Evolutionary conservation across 2,113 vertebrate species (phyloP).

Genomic region (Onychostoma macrolepis): DNA sequence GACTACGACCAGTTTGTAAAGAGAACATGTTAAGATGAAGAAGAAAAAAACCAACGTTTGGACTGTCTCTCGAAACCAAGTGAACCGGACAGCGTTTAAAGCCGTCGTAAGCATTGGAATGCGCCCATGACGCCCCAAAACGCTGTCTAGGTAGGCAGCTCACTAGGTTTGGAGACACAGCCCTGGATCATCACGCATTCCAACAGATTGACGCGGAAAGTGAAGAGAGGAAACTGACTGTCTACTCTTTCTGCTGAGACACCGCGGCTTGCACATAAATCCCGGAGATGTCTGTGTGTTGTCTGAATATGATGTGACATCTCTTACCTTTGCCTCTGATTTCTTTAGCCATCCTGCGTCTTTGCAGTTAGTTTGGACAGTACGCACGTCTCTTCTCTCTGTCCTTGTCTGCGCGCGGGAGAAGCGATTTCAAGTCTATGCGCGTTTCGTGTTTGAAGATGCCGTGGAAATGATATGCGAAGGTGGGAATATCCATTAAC

Average conservation of each 20-base stretch:
- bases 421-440: conserved; percentile 28
- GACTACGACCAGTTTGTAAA: too few species aligned
- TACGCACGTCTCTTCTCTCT: conserved; percentile 51
- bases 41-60: neutral
- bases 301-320: neutral
- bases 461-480: conserved; percentile 9
- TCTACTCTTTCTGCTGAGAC: conserved; percentile 50
- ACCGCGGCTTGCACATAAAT: neutral
- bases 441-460: conserved; percentile 26
- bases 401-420: conserved; percentile 61
- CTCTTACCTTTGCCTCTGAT: conserved; percentile 72
- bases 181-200: conserved; percentile 66
- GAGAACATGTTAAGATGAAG: neutral
- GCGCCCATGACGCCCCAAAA: conserved; percentile 3
- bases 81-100: neutral
- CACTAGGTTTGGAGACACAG: neutral
- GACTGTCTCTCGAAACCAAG: neutral
- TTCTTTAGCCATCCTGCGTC: conserved; percentile 74
- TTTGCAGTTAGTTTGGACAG: conserved; percentile 57
- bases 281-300: conserved; percentile 50
- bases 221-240: conserved; percentile 31
- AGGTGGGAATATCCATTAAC: conserved; percentile 34
- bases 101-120: neutral
- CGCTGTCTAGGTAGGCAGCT: neutral
- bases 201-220: conserved; percentile 62